These are phyloP conservation scores for Pangasius djambal DNA, from an alignment of 2,797 vertebrate genomes.

Conservation along the genomic window DNA sequence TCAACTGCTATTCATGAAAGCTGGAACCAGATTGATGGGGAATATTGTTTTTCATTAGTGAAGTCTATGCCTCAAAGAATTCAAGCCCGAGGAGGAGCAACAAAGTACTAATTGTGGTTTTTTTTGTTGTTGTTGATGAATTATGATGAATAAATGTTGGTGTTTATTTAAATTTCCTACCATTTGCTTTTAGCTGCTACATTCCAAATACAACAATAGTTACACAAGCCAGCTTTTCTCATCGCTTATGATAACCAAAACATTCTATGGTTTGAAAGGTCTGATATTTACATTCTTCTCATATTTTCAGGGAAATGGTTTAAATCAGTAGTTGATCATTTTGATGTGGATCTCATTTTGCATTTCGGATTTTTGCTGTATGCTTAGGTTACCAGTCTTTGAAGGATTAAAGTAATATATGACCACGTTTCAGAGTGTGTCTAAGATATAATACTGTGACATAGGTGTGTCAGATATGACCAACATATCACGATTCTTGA, in stretches of 20 bases:
- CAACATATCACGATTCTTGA: neutral
- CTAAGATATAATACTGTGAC: neutral
- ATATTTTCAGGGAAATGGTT: neutral
- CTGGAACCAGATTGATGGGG: too few species aligned
- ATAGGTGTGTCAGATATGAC: neutral
- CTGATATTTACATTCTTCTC: neutral
- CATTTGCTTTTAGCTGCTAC: neutral
- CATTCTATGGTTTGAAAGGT: neutral
- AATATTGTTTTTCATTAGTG: too few species aligned
- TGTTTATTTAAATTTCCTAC: neutral
- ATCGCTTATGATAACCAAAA: neutral
- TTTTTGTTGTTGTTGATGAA: too few species aligned
- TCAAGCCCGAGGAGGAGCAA: too few species aligned
- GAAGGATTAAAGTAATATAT: neutral
- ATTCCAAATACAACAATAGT: neutral
- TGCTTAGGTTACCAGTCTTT: neutral
- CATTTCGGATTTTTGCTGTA: neutral
- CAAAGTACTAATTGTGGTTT: too few species aligned
- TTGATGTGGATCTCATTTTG: neutral
- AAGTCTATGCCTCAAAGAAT: too few species aligned
- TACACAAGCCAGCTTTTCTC: neutral
- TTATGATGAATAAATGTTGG: neutral
- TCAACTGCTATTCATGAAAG: too few species aligned
- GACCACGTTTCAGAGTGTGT: neutral
- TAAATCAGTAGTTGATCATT: neutral